phyloP scores from a whole-genome alignment of 2,797 vertebrate genomes.

The Hoplostethus atlanticus region DNA sequence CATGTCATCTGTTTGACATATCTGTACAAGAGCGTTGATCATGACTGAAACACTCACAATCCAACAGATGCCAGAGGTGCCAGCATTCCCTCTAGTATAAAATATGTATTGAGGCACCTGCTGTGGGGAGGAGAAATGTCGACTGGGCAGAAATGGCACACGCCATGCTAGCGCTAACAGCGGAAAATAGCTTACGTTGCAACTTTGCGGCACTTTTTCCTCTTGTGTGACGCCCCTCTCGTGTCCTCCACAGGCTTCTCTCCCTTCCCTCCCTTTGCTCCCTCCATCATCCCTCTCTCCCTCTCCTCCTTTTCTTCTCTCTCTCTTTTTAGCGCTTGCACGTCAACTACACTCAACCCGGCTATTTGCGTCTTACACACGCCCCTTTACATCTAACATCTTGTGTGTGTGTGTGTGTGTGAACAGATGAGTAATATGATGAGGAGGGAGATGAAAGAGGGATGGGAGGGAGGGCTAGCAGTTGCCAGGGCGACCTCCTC shows the following conservation, averaged over 20 bases:
- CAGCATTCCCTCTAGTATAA: not conserved
- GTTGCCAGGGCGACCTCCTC: constrained; percentile 52
- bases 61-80: constrained; percentile 17
- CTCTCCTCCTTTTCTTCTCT: constrained; percentile 7
- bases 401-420: constrained; percentile 31
- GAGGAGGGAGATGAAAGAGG: constrained; percentile 40
- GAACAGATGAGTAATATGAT: constrained; percentile 44
- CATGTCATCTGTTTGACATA: constrained; percentile 13
- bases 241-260: constrained; percentile 34
- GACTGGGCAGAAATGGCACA: constrained; percentile 17
- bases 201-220: constrained; percentile 28
- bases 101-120: constrained; percentile 3
- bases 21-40: not conserved
- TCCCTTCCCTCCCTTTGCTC: constrained; percentile 25
- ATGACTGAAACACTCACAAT: not conserved
- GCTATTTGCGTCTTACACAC: constrained; percentile 61
- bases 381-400: constrained; percentile 34
- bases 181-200: constrained; percentile 40
- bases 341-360: constrained; percentile 58
- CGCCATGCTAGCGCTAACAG: constrained; percentile 1
- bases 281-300: not conserved
- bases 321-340: constrained; percentile 63
- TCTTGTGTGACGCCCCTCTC: constrained; percentile 25
- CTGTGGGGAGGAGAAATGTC: constrained; percentile 5
- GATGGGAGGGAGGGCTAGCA: constrained; percentile 19